Conservation (phyloP, 2,113 vertebrate species). For the Triplophysa tibetana region DNA sequence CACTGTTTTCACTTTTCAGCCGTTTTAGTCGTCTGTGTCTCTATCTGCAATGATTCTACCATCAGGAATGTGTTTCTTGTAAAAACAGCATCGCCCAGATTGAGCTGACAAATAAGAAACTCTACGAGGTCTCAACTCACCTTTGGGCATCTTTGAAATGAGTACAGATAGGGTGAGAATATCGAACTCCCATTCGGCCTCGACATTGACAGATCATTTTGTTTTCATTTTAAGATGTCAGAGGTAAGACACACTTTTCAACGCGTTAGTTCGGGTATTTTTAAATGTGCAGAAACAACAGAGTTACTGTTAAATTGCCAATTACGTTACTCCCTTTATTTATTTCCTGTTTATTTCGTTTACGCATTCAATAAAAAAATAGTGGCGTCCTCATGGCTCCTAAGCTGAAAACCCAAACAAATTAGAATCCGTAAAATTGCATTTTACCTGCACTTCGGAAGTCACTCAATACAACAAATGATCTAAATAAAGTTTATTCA, state of each 20-base stretch:
- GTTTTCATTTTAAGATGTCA: no score
- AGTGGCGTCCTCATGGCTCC: neutral
- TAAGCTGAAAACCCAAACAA: neutral
- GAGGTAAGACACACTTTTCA: neutral
- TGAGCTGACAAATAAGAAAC: no score
- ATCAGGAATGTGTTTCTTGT: no score
- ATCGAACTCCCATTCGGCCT: no score
- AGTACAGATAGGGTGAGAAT: no score
- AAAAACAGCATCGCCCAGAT: no score
- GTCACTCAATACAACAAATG: neutral
- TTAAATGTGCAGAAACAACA: slow-evolving; percentile 7
- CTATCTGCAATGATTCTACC: no score
- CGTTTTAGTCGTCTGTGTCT: no score
- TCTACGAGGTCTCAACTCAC: no score
- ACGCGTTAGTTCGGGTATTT: neutral
- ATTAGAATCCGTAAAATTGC: slow-evolving; percentile 6
- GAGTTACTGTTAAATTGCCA: slow-evolving; percentile 6
- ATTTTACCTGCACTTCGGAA: slow-evolving; percentile 13
- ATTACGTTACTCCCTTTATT: slow-evolving; percentile 1
- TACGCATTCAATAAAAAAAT: slow-evolving; percentile 1
- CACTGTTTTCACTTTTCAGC: no score
- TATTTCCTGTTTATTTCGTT: slow-evolving; percentile 7
- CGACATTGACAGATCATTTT: no score
- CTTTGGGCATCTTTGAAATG: no score
- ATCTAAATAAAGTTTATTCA: neutral